These are phyloP conservation scores for Vimba vimba DNA, from an alignment of 2,113 vertebrate species.

Conservation along the genomic window DNA sequence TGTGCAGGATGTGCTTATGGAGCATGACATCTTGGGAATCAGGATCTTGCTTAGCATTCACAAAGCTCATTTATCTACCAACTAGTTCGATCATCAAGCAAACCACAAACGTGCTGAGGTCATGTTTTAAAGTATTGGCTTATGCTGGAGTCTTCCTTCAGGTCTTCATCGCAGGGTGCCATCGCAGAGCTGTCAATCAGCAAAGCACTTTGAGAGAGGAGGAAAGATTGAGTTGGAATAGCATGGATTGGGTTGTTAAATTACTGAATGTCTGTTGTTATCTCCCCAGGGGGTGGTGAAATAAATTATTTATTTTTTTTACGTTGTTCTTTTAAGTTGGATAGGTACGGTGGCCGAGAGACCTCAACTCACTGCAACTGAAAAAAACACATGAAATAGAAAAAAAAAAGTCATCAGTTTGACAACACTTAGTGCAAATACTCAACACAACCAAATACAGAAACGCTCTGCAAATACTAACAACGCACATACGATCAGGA, in stretches of 20 bases:
- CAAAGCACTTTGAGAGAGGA: not conserved
- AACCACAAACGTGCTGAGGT: not conserved
- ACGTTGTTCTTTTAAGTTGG: not conserved
- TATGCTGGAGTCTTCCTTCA: not conserved
- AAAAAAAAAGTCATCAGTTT: too few relatives aligned
- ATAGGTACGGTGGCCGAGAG: too few relatives aligned
- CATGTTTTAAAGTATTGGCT: not conserved
- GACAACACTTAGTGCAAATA: too few relatives aligned
- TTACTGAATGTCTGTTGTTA: not conserved
- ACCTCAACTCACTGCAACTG: too few relatives aligned
- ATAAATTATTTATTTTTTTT: not conserved
- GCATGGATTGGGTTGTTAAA: not conserved
- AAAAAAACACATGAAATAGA: too few relatives aligned
- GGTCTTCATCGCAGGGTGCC: not conserved
- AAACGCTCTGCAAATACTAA: too few relatives aligned
- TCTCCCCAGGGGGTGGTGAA: not conserved
- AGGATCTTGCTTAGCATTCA: conserved; percentile 14
- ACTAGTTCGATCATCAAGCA: not conserved
- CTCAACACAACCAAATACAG: too few relatives aligned
- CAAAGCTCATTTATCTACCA: conserved; percentile 8
- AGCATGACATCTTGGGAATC: conserved; percentile 9
- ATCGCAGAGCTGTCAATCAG: not conserved
- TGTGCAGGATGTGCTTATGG: not conserved
- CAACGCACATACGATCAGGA: too few relatives aligned
- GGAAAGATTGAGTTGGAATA: conserved; percentile 7